A percentile compares a stretch with the other conserved stretches of the same genome.
Conservation (phyloP, 2,888 invertebrate species). For the Archips crataeganus region DNA sequence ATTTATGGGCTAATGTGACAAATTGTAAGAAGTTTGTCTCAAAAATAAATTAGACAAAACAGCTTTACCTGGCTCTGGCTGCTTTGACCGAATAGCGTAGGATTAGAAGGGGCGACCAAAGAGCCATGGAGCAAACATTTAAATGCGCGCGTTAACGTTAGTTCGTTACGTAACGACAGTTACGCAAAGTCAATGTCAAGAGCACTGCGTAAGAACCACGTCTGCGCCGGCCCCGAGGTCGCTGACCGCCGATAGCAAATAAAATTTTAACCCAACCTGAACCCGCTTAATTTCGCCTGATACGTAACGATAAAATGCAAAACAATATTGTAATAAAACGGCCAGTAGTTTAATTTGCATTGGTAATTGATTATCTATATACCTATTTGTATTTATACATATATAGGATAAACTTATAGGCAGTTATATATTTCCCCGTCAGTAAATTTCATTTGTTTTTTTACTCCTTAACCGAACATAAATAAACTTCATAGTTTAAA, state of each 20-base stretch:
- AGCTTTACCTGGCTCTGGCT: too few relatives aligned
- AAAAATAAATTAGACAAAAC: too few relatives aligned
- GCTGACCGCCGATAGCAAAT: constrained; percentile 68
- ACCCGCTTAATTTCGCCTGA: constrained; percentile 53
- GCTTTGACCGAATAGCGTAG: too few relatives aligned
- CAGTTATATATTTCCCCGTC: background rate
- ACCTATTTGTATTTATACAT: too few relatives aligned
- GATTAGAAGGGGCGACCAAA: background rate
- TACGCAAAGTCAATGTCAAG: constrained; percentile 80
- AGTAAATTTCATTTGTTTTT: too few relatives aligned
- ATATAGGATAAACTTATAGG: too few relatives aligned
- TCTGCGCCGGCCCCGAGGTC: constrained; percentile 52
- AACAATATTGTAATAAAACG: constrained; percentile 31
- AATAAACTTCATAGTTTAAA: too few relatives aligned
- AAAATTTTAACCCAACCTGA: constrained; percentile 51
- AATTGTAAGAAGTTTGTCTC: too few relatives aligned
- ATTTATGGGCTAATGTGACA: too few relatives aligned
- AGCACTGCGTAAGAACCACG: constrained; percentile 56
- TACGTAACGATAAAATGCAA: constrained; percentile 40
- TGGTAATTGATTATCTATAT: background rate
- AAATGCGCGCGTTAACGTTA: constrained; percentile 40
- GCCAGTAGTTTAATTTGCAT: background rate
- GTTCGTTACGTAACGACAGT: constrained; percentile 63
- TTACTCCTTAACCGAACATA: background rate
- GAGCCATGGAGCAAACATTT: background rate